phyloP scores from a whole-genome alignment of 1,140 invertebrate genomes.

The Cheumatopsyche charites region DNA sequence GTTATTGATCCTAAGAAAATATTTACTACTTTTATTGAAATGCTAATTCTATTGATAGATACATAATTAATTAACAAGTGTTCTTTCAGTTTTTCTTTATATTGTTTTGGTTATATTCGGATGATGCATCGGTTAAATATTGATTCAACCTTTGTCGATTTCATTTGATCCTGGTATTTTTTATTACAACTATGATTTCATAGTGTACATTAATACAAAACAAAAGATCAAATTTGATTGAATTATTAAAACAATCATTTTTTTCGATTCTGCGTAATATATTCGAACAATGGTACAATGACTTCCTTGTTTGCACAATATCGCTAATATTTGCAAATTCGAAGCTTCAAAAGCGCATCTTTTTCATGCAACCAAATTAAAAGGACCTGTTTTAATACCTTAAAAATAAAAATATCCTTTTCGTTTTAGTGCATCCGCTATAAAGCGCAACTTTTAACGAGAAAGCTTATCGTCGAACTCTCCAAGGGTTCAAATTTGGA shows the following conservation, averaged over 20 bases:
- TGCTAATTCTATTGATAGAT: no score
- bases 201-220: not conserved
- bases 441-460: slow-evolving; percentile 9
- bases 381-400: no score
- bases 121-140: slow-evolving; percentile 1
- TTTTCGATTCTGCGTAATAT: not conserved
- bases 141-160: slow-evolving; percentile 7
- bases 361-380: no score
- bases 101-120: not conserved
- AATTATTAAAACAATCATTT: not conserved
- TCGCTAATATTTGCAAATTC: no score
- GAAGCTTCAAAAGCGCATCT: no score
- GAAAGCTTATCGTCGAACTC: slow-evolving; percentile 1
- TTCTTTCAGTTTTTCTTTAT: no score
- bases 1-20: no score
- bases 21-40: no score
- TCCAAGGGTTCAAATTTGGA: slow-evolving; percentile 8
- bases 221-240: slow-evolving; percentile 11
- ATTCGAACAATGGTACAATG: not conserved
- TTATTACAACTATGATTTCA: slow-evolving; percentile 3
- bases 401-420: no score
- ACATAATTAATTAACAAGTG: no score
- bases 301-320: not conserved
- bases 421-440: not conserved
- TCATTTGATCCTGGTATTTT: not conserved